A percentile compares a stretch with the other conserved stretches of the same genome.
phyloP scores from a whole-genome alignment of 2,888 invertebrate species.

The Andrena fulva region DNA sequence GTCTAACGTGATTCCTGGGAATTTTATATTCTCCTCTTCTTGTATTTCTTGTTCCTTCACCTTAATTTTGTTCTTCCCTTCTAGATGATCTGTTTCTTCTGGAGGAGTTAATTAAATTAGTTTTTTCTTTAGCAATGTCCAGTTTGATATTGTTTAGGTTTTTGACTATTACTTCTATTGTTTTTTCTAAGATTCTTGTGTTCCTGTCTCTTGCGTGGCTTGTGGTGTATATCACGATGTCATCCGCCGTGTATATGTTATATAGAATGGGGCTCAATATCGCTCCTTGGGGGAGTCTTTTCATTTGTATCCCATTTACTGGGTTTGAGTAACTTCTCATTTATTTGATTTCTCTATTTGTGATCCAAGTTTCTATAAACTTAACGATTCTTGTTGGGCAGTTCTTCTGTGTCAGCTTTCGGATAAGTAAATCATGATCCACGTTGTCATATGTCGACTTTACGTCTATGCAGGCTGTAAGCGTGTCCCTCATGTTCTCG shows the following conservation, averaged over 20 bases:
- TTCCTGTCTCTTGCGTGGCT: not conserved
- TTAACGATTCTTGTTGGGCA: not conserved
- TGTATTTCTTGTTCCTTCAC: not conserved
- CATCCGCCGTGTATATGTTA: not conserved
- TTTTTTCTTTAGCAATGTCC: not conserved
- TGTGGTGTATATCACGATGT: not conserved
- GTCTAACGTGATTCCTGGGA: not conserved
- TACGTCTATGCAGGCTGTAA: not conserved
- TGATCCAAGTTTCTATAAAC: not conserved
- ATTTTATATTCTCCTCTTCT: not conserved
- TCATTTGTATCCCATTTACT: no score
- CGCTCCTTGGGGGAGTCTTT: not conserved
- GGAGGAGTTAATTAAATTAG: not conserved
- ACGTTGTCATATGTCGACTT: not conserved
- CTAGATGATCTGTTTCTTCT: not conserved
- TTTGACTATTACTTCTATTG: not conserved
- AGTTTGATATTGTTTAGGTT: not conserved
- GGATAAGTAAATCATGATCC: not conserved
- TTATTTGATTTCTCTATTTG: no score
- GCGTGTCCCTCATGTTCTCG: not conserved
- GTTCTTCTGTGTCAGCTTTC: not conserved
- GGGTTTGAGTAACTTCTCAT: no score
- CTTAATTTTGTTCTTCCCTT: not conserved
- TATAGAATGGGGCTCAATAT: not conserved
- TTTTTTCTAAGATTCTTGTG: not conserved